Evolutionary conservation across 1,140 invertebrate genomes (phyloP), one percentile per base, ranked within the genome.

Genomic region (Drosophila ficusphila): DNA sequence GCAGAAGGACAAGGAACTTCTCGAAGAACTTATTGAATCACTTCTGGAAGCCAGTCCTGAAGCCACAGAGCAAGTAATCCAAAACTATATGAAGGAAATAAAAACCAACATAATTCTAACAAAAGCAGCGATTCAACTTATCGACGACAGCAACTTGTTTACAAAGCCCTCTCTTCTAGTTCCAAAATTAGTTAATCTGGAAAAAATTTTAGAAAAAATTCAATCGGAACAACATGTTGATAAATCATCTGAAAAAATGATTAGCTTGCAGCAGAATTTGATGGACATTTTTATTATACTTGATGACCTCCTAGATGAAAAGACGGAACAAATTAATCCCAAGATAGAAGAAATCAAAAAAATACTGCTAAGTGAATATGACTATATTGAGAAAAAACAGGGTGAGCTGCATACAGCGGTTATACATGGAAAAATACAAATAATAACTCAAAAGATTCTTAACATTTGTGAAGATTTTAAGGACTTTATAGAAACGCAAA

Each of bases 271-370:
- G 48, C 76, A 89, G 39, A 79, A 62, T 31, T 31, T 90, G 4
- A 89, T 90, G 78, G 73, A 90, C 11, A 77, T 83, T n/a, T 83
- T 89, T 19, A 58, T 79, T 16, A 65, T 89, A 12, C 33, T 89
- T 1, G 89, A 90, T 49, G 89, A 90, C 23, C 27, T 88, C 0
- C 14, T 68, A n/a, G 62, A 88, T 8, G 74, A 88, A 5, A 75
- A 58, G 9, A 70, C 58, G 9, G 18, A 36, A 18, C 18, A 4
- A 12, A 21, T 76, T 9, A 76, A 58, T 8, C 49, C 61, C 0
- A 25, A 34, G 9, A 79, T 79, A 44, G 76, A 85, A 23, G 62
- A 86, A 6, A 33, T 47, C 0, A 83, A 83, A 75, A 3, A 49
- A 2, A 21, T 58, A 42, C 57, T 83, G 12, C 54, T 83, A 0